Percentiles rank a stretch among this genome's conserved stretches.
phyloP scores from a whole-genome alignment of 2,113 vertebrate genomes.

The Oreocharis arfaki region DNA sequence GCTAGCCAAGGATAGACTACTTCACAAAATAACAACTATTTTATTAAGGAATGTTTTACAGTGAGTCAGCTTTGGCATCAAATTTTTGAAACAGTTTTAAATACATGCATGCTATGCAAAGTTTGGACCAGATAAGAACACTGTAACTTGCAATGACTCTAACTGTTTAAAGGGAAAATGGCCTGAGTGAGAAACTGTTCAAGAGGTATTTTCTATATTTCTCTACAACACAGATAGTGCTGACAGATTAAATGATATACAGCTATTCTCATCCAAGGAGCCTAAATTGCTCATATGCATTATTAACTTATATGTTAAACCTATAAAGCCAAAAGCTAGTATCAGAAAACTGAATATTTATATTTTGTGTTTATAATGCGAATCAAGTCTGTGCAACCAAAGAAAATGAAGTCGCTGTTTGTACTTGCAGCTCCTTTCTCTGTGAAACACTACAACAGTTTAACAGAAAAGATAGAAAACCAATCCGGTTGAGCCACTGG shows the following conservation, averaged over 20 bases:
- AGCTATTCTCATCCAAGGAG: background rate
- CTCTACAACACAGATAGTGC: background rate
- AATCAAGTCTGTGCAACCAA: background rate
- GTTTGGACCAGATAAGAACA: background rate
- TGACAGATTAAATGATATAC: background rate
- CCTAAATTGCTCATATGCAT: background rate
- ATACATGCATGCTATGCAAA: background rate
- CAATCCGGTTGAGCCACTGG: background rate
- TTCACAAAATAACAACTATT: background rate
- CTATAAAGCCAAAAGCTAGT: background rate
- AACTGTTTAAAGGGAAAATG: background rate
- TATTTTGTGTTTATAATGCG: background rate
- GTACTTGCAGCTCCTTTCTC: background rate
- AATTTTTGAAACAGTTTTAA: constrained; percentile 13
- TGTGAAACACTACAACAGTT: background rate
- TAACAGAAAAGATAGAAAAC: background rate
- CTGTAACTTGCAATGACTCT: background rate
- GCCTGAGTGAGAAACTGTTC: background rate
- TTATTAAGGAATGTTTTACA: background rate
- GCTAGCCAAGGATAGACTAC: background rate
- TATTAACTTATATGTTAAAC: background rate
- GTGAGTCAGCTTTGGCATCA: background rate
- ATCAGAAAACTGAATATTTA: background rate
- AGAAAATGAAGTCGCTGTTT: background rate
- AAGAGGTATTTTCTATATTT: background rate